Conservation (phyloP, 2,888 invertebrate species). For the Osmoderma eremita region DNA sequence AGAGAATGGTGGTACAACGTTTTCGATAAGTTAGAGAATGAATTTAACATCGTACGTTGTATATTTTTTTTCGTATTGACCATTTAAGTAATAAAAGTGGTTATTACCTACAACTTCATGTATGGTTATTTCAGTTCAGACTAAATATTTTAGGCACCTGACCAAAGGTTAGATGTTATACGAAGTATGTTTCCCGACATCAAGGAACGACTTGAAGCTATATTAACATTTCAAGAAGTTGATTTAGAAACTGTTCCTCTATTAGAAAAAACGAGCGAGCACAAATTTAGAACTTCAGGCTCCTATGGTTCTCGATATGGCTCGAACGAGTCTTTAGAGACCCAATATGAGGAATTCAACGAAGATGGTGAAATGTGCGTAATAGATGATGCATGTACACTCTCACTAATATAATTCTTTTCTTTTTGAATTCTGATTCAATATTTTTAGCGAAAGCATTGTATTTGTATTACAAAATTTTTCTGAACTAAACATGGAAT, state of each 20-base stretch:
- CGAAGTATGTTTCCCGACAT: conserved; percentile 39
- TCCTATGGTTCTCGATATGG: conserved; percentile 21
- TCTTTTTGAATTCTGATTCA: too few species aligned
- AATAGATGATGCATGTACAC: too few species aligned
- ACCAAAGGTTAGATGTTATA: conserved; percentile 36
- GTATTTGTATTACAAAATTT: too few species aligned
- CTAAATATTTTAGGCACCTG: conserved; percentile 27
- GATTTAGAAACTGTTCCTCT: background rate
- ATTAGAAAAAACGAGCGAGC: background rate
- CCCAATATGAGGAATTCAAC: conserved; percentile 23
- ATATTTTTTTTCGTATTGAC: background rate
- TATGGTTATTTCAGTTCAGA: conserved; percentile 50
- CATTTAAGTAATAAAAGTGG: background rate
- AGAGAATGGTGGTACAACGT: conserved; percentile 56
- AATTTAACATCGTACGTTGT: conserved; percentile 54
- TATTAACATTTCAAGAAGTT: conserved; percentile 31
- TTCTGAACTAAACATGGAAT: too few species aligned
- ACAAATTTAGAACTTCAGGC: background rate
- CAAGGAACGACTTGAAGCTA: conserved; percentile 7
- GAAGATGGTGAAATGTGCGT: background rate
- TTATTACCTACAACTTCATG: background rate
- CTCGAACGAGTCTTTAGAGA: conserved; percentile 15
- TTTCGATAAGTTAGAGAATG: conserved; percentile 55
- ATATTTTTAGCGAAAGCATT: too few species aligned
- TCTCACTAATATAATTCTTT: too few species aligned